Evolutionary conservation across 2,888 invertebrate genomes (phyloP), one percentile per base, ranked within the genome.

Genomic region (Lamellibrachia columna): DNA sequence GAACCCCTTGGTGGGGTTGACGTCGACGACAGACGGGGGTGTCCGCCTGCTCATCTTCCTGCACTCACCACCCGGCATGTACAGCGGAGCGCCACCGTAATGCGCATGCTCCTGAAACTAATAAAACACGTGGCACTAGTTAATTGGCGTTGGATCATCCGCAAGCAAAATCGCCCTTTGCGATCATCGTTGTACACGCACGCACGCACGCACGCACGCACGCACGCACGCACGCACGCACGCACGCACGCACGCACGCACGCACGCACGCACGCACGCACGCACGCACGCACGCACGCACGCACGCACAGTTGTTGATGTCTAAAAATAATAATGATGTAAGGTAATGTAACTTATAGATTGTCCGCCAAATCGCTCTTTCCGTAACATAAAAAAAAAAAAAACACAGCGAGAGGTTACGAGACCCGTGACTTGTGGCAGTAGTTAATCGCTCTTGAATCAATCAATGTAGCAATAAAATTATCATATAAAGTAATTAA

Each of bases 1-100:
- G 75, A 75, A 75, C n/a, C 75, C 75, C 22, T 75, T 75, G 75
- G 15, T n/a, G 22, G 75, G 11, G 22, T 75, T 75, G 75, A 75
- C 15, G 22, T 75, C 75, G 75, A 15, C 75, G 75, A n/a, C 75
- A 22, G 75, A 75, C 75, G 75, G 75, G 22, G 75, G 75, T 75
- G 75, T 75, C 75, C 75, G 75, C 15, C 75, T n/a, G 22, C 22
- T 75, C 6, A 75, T 75, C 75, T 75, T 75, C 75, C 75, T 75
- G 75, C 75, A 75, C 97, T 99, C 99, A 92, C 99, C 99, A 94
- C 99, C 99, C 95, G 99, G 97, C 99, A 99, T 99, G 95, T 99
- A 99, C 97, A 99, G 97, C 53, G 99, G 99, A 95, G 99, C 99
- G 7, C 95, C 95, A 52, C 95, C 95, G 93, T 95, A 95, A 4